These are phyloP conservation scores for Frankliniella fusca DNA, from an alignment of 2,888 invertebrate species.

Conservation along the genomic window DNA sequence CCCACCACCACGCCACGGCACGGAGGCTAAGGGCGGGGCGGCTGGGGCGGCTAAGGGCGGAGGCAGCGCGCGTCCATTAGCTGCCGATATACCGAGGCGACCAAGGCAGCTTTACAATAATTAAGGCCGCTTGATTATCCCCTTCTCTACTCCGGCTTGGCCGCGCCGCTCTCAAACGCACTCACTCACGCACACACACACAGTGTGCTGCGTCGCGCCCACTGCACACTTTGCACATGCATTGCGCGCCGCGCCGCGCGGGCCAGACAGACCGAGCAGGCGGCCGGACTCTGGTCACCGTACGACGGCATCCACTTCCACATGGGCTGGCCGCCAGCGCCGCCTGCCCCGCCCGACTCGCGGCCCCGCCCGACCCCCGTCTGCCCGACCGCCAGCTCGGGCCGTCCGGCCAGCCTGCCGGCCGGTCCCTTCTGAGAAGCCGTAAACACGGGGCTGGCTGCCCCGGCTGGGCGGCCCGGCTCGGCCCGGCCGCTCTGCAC, in stretches of 20 bases:
- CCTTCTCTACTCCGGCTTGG: not conserved
- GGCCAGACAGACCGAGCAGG: not conserved
- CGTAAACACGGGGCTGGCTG: slow-evolving; percentile 4
- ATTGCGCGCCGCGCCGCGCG: not conserved
- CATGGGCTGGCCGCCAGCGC: not conserved
- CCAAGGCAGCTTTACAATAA: not conserved
- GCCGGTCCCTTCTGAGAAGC: slow-evolving; percentile 14
- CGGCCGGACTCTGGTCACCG: not conserved
- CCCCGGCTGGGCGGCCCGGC: not conserved
- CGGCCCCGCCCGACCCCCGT: not conserved
- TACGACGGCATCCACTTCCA: not conserved
- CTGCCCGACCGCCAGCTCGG: not conserved
- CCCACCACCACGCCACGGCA: too few relatives aligned
- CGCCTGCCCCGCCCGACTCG: not conserved
- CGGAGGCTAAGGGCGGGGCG: too few relatives aligned
- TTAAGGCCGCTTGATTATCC: not conserved
- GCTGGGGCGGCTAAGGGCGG: too few relatives aligned
- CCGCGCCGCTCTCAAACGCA: not conserved
- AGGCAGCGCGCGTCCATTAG: too few relatives aligned
- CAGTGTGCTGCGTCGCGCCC: not conserved
- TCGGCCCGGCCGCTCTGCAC: not conserved
- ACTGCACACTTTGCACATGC: not conserved
- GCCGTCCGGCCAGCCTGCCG: not conserved
- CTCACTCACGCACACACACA: not conserved
- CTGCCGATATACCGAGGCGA: too few relatives aligned